Conservation (phyloP, 2,888 invertebrate genomes). For the Amphipyra berbera region DNA sequence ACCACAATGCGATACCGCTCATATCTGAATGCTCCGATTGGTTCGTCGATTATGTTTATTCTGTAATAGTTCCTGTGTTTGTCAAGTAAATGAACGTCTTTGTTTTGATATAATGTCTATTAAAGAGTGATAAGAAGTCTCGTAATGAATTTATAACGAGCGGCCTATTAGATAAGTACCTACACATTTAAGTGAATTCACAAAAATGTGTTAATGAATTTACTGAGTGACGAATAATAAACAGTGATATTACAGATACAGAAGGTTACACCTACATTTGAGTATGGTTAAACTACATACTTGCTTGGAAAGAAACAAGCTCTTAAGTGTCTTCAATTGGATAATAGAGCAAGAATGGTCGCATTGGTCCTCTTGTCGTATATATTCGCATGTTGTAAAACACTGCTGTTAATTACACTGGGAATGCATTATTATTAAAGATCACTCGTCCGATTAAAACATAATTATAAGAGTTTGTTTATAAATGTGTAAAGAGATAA, state of each 20-base stretch:
- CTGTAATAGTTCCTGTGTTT: conserved; percentile 66
- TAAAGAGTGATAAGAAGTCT: conserved; percentile 55
- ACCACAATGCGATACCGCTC: conserved; percentile 63
- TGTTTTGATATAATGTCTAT: conserved; percentile 67
- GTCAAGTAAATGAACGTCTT: conserved; percentile 75
- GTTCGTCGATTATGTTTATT: conserved; percentile 79
- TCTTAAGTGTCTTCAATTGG: conserved; percentile 67
- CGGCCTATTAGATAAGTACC: conserved; percentile 50
- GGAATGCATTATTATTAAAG: background rate
- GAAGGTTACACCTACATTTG: conserved; percentile 51
- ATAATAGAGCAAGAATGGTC: conserved; percentile 58
- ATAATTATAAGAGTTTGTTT: background rate
- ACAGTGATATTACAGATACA: background rate
- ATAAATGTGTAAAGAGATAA: too few species aligned
- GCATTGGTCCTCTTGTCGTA: conserved; percentile 33
- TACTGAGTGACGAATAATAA: conserved; percentile 9
- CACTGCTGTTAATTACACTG: conserved; percentile 28
- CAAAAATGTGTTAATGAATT: conserved; percentile 16
- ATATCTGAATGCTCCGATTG: conserved; percentile 83
- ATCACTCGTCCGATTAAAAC: background rate
- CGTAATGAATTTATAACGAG: conserved; percentile 54
- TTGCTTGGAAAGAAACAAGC: conserved; percentile 24
- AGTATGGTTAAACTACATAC: conserved; percentile 9
- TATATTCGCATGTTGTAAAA: conserved; percentile 47
- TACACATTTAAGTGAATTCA: conserved; percentile 16